A percentile compares a stretch with the other conserved stretches of the same genome.
These are phyloP conservation scores for Hemichromis elongatus DNA, from an alignment of 2,113 vertebrate species.

Conservation along the genomic window DNA sequence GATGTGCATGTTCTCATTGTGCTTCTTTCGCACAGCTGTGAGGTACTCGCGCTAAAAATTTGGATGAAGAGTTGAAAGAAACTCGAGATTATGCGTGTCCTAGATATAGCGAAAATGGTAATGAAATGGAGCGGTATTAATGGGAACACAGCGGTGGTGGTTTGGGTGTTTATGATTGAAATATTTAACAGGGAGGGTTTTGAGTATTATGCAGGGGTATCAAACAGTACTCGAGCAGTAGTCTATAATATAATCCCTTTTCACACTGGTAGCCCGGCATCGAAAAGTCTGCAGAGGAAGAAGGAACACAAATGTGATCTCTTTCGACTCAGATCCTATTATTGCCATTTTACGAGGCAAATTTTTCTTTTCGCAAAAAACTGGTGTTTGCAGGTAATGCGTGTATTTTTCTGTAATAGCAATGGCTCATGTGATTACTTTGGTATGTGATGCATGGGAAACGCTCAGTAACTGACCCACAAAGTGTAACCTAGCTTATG, in stretches of 20 bases:
- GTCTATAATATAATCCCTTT: constrained; percentile 36
- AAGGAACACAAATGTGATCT: constrained; percentile 10
- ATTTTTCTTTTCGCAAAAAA: not conserved
- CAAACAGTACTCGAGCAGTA: constrained; percentile 19
- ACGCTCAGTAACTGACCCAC: not conserved
- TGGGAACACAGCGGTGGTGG: constrained; percentile 6
- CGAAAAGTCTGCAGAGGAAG: not conserved
- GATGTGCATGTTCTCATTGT: constrained; percentile 6
- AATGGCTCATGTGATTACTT: not conserved
- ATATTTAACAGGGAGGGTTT: constrained; percentile 39
- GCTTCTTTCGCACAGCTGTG: constrained; percentile 34
- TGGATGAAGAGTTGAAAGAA: constrained; percentile 38
- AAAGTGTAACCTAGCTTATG: not conserved
- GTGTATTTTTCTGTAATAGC: not conserved
- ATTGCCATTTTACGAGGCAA: not conserved
- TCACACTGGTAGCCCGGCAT: constrained; percentile 8
- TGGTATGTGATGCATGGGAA: not conserved
- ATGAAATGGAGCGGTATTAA: constrained; percentile 54
- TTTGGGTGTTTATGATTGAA: constrained; percentile 51
- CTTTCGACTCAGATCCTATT: constrained; percentile 23
- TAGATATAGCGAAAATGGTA: constrained; percentile 52
- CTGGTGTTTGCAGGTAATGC: not conserved
- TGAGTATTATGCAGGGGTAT: constrained; percentile 35
- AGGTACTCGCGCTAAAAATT: constrained; percentile 40
- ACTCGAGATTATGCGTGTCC: constrained; percentile 61